Evolutionary conservation across 2,113 vertebrate genomes (phyloP).

Genomic region (Anhinga rufa): DNA sequence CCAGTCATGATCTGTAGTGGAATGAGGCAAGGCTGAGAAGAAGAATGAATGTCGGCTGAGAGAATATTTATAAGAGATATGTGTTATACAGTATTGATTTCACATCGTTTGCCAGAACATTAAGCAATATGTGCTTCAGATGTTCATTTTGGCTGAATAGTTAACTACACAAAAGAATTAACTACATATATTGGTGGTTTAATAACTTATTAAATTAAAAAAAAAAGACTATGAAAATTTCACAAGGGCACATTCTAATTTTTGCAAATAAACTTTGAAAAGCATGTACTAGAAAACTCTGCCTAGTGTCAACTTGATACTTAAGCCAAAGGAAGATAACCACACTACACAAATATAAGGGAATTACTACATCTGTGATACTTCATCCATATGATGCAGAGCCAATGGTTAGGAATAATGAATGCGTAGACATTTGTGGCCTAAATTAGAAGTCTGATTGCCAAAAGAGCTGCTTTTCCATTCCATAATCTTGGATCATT

Average conservation of each 20-base stretch:
- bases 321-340: not conserved
- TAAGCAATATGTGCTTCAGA: not conserved
- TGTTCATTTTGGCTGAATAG: slow-evolving; percentile 6
- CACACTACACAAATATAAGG: not conserved
- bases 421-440: not conserved
- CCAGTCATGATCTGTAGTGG: not conserved
- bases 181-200: not conserved
- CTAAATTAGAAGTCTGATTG: not conserved
- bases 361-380: not conserved
- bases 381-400: not conserved
- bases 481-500: not conserved
- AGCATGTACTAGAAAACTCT: not conserved
- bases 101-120: not conserved
- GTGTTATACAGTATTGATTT: slow-evolving; percentile 9
- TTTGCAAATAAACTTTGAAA: not conserved
- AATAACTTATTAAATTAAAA: slow-evolving; percentile 8
- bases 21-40: slow-evolving; percentile 4
- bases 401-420: not conserved
- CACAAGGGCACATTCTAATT: not conserved
- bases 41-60: slow-evolving; percentile 1
- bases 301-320: not conserved
- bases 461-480: not conserved
- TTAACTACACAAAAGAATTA: not conserved
- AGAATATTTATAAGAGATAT: not conserved
- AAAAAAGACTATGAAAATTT: not conserved